Evolutionary conservation across 2,113 vertebrate species (phyloP).

Genomic region (Papio anubis): DNA sequence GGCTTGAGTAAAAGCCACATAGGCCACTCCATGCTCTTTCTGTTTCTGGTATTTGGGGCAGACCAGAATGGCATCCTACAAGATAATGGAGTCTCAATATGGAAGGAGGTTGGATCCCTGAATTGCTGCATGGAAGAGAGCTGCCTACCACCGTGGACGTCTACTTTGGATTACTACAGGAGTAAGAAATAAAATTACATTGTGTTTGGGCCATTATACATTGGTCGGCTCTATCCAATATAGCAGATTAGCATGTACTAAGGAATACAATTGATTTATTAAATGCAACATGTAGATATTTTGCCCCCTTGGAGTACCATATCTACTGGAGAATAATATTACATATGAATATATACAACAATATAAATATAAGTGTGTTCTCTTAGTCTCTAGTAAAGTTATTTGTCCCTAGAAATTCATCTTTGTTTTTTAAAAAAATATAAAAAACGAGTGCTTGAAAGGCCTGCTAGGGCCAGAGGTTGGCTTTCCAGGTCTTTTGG

Average conservation of each 20-base stretch:
- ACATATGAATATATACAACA: not conserved
- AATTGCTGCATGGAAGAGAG: not conserved
- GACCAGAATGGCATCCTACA: not conserved
- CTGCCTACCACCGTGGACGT: not conserved
- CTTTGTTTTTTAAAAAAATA: not conserved
- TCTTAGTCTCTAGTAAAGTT: not conserved
- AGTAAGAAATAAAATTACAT: not conserved
- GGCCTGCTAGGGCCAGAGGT: not conserved
- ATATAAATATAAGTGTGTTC: not conserved
- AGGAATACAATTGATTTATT: not conserved
- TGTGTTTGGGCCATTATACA: not conserved
- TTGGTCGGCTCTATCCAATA: not conserved
- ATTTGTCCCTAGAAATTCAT: not conserved
- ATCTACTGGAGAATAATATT: not conserved
- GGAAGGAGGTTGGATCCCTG: not conserved
- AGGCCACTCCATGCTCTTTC: not conserved
- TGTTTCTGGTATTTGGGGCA: not conserved
- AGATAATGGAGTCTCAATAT: not conserved
- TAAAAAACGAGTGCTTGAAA: not conserved
- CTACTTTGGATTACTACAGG: not conserved
- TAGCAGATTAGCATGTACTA: not conserved
- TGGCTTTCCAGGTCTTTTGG: not conserved
- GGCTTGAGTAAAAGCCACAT: not conserved
- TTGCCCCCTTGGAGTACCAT: not conserved
- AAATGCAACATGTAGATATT: not conserved